Base-by-base conservation (phyloP, 1,140 invertebrate species). In the Drosophila bipectinata region DNA sequence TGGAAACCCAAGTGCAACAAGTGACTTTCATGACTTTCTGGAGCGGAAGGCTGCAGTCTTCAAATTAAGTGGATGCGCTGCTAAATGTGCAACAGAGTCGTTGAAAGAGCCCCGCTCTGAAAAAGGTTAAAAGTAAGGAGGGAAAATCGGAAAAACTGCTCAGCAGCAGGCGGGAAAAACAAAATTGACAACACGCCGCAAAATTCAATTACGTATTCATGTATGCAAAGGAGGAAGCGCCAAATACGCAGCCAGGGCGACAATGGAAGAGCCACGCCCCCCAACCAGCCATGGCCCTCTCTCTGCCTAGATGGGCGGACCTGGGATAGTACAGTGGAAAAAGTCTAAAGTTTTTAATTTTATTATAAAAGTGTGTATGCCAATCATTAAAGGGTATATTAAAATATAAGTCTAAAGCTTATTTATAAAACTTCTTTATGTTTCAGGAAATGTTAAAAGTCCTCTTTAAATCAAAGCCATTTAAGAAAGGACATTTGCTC, bases 181-280 rank as follows among this genome's bases (percentile, higher is more conserved):
- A 76, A 82, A 87, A 85, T 85, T 82, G 82, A 85, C 82, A 85
- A 87, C 82, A 75, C 74, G 82, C 82, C 82, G 82, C 82, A 85
- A 79, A 85, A 85, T 85, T 85, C 78, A 85, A 85, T 85, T 85
- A 85, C 79, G 71, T 85, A 85, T 85, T 85, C 82, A 85, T 85
- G 83, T 85, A 87, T 85, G 82, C 82, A 85, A 71, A 78, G 62
- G 57, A 78, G 83, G 69, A 85, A 85, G 83, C 78, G 55, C 78
- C 82, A 75, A 85, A 85, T 87, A 78, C 82, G 74, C 74, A 87
- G 74, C 67, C 59, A 67, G 60, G 53, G 49, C 60, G 60, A 61
- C 72, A 76, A 41, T 59, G 56, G 51, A 45, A 41, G 69, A 57
- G 49, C 34, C 48, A 41, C 49, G 52, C 52, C 72, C 24, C 37